Percentiles rank a stretch among this genome's conserved stretches.
These are phyloP conservation scores for Tribolium castaneum DNA, from an alignment of 1,140 invertebrate species.

Conservation along the genomic window DNA sequence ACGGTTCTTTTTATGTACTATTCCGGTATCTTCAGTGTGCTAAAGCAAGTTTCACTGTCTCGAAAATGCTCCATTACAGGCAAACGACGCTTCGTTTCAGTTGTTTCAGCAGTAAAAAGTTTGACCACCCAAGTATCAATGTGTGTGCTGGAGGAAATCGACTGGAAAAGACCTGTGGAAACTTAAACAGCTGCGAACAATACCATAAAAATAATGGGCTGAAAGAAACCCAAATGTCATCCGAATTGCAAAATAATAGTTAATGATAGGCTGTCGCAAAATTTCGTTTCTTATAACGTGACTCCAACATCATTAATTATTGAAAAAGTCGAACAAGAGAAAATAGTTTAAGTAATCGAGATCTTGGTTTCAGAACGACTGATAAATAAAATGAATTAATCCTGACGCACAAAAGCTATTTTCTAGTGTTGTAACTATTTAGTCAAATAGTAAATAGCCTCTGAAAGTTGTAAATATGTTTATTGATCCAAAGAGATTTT, in stretches of 20 bases:
- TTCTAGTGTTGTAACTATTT: too few species aligned
- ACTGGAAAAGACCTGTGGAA: constrained; percentile 17
- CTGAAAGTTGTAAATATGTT: too few species aligned
- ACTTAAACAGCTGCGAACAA: constrained; percentile 14
- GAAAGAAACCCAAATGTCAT: background rate
- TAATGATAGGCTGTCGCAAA: background rate
- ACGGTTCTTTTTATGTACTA: background rate
- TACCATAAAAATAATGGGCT: background rate
- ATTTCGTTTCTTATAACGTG: background rate
- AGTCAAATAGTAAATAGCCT: too few species aligned
- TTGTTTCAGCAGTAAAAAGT: constrained; percentile 26
- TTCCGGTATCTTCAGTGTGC: background rate
- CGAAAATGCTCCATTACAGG: background rate
- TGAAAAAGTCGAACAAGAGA: too few species aligned
- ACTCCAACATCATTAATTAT: background rate
- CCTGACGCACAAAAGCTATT: too few species aligned
- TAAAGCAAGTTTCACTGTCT: background rate
- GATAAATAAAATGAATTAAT: too few species aligned
- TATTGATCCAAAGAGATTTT: too few species aligned
- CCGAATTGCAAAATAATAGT: background rate
- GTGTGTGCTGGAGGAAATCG: background rate
- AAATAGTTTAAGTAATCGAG: too few species aligned
- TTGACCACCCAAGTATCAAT: constrained; percentile 18
- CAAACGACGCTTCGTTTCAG: constrained; percentile 6
- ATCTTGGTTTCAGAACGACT: too few species aligned